A percentile compares a stretch with the other conserved stretches of the same genome.
These are phyloP conservation scores for Brachionus rotundiformis DNA, from an alignment of 1,140 invertebrate species.

Conservation along the genomic window DNA sequence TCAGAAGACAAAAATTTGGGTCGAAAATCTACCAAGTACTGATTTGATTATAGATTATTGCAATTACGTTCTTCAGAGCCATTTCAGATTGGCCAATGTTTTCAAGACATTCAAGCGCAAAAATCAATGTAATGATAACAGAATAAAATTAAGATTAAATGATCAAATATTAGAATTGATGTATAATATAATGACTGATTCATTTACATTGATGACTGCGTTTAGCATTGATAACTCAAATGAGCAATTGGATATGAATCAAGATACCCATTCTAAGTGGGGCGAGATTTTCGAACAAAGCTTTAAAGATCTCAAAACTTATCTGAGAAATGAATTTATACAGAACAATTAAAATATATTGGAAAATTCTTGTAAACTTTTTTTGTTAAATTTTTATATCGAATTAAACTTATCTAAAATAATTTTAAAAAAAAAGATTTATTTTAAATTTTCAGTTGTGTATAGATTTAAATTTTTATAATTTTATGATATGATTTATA, in stretches of 20 bases:
- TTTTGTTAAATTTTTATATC: background rate
- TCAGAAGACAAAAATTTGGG: background rate
- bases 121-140: background rate
- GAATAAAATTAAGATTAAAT: background rate
- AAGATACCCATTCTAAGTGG: background rate
- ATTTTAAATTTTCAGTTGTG: background rate
- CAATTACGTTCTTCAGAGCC: constrained; percentile 28
- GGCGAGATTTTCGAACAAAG: background rate
- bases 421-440: background rate
- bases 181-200: constrained; percentile 42
- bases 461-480: background rate
- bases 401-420: background rate
- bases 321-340: background rate
- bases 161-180: constrained; percentile 28
- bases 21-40: constrained; percentile 1
- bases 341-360: too few species aligned
- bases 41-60: constrained; percentile 35
- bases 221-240: background rate
- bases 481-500: too few species aligned
- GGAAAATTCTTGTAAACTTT: constrained; percentile 8
- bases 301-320: constrained; percentile 7
- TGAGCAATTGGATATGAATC: background rate
- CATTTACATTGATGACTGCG: background rate
- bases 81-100: constrained; percentile 5
- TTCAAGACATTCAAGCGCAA: constrained; percentile 34